Evolutionary conservation across 2,888 invertebrate species (phyloP).

Genomic region (Leistus spinibarbis): DNA sequence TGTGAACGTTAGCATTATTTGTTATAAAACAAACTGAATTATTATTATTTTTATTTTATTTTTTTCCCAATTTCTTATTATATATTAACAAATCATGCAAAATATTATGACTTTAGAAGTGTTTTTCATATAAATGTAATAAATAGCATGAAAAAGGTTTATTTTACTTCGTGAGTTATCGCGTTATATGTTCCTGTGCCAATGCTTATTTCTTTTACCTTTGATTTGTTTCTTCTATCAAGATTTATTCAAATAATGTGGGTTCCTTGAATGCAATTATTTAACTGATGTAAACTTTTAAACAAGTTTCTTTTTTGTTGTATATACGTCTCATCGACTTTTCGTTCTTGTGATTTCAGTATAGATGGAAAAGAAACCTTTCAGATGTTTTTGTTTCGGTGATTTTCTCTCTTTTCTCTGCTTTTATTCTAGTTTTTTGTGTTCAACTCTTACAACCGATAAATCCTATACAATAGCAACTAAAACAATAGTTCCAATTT

Average conservation of each 20-base stretch:
- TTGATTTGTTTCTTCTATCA: too few relatives aligned
- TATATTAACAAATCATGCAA: too few relatives aligned
- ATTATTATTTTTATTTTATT: too few relatives aligned
- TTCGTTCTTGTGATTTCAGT: conserved; percentile 1
- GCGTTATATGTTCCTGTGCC: too few relatives aligned
- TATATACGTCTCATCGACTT: conserved; percentile 28
- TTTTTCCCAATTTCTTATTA: too few relatives aligned
- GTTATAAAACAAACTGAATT: too few relatives aligned
- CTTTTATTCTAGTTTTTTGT: conserved; percentile 8
- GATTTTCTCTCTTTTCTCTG: conserved; percentile 10
- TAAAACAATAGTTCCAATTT: conserved; percentile 39
- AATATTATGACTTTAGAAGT: too few relatives aligned
- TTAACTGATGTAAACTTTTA: not conserved
- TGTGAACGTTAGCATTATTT: too few relatives aligned
- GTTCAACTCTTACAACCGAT: conserved; percentile 27
- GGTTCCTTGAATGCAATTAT: not conserved
- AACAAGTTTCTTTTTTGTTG: not conserved
- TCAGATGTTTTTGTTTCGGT: conserved; percentile 32
- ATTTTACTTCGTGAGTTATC: too few relatives aligned
- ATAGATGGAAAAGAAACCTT: conserved; percentile 22
- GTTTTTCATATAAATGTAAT: too few relatives aligned
- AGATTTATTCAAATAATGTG: not conserved
- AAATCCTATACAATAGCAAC: conserved; percentile 37
- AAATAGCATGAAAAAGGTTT: too few relatives aligned
- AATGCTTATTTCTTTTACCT: too few relatives aligned